These are phyloP conservation scores for Pectinophora gossypiella DNA, from an alignment of 1,140 invertebrate species.

Conservation along the genomic window DNA sequence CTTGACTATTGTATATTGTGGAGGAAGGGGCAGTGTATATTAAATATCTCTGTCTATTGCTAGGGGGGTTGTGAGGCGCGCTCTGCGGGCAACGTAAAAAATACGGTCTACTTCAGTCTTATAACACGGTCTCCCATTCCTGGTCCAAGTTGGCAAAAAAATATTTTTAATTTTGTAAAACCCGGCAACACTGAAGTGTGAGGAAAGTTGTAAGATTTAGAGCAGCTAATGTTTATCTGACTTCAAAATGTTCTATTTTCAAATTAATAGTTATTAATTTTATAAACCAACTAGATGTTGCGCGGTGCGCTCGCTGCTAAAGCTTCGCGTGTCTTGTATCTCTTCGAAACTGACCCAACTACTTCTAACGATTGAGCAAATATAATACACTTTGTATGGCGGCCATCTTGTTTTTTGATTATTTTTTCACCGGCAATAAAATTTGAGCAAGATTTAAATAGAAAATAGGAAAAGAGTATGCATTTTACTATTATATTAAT, in stretches of 20 bases:
- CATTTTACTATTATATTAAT: no score
- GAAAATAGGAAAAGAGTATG: no score
- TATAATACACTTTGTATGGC: no score
- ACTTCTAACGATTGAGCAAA: no score
- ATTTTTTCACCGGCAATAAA: no score
- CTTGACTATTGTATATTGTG: slow-evolving; percentile 66
- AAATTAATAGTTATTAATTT: not conserved
- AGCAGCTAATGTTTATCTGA: not conserved
- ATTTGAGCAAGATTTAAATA: no score
- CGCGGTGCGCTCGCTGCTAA: not conserved
- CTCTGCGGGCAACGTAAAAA: slow-evolving; percentile 41
- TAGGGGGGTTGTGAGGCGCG: slow-evolving; percentile 34
- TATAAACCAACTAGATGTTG: no score
- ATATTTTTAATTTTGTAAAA: not conserved
- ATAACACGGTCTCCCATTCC: slow-evolving; percentile 21
- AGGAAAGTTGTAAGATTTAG: not conserved
- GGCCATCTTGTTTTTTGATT: no score
- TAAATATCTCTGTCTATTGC: slow-evolving; percentile 67
- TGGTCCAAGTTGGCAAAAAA: not conserved
- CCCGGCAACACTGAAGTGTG: not conserved
- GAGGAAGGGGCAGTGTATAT: slow-evolving; percentile 43
- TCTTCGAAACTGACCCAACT: no score
- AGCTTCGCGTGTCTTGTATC: not conserved
- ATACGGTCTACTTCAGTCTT: slow-evolving; percentile 55
- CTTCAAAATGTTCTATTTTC: no score